Evolutionary conservation across 2,113 vertebrate genomes (phyloP).

Genomic region (Siphamia tubifer): DNA sequence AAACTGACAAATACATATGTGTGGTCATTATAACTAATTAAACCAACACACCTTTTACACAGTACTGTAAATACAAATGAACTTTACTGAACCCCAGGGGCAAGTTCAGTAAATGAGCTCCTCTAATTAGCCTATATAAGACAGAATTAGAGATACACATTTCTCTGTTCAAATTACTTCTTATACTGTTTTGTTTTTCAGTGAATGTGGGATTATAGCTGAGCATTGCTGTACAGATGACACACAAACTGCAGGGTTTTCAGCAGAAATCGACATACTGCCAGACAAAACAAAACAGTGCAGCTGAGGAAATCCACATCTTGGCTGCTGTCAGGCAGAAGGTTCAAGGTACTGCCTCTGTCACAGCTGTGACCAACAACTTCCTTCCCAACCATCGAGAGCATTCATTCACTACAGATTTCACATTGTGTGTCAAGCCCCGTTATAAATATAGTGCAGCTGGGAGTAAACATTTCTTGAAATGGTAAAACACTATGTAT

Average conservation of each 20-base stretch:
- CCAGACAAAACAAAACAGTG: constrained; percentile 40
- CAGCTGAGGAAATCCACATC: constrained; percentile 22
- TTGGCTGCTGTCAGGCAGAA: neutral
- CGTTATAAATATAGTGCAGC: neutral
- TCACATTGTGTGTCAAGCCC: neutral
- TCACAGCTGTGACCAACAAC: constrained; percentile 35
- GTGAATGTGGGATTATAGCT: neutral
- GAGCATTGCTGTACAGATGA: constrained; percentile 7
- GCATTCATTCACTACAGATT: neutral
- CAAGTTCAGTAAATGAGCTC: neutral
- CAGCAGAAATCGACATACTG: neutral
- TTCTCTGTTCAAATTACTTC: constrained; percentile 10
- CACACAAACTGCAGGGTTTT: neutral
- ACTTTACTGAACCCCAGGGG: too few relatives aligned
- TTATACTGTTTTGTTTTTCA: constrained; percentile 10
- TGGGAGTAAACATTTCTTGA: neutral
- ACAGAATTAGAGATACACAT: neutral
- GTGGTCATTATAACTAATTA: too few relatives aligned
- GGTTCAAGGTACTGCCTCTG: neutral
- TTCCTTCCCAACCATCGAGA: constrained; percentile 26
- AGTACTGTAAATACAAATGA: too few relatives aligned
- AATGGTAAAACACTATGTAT: neutral
- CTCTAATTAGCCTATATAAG: neutral
- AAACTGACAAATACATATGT: too few relatives aligned
- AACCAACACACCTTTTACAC: too few relatives aligned